Conservation (phyloP, 2,888 invertebrate species). For the Cerastis leucographa region DNA sequence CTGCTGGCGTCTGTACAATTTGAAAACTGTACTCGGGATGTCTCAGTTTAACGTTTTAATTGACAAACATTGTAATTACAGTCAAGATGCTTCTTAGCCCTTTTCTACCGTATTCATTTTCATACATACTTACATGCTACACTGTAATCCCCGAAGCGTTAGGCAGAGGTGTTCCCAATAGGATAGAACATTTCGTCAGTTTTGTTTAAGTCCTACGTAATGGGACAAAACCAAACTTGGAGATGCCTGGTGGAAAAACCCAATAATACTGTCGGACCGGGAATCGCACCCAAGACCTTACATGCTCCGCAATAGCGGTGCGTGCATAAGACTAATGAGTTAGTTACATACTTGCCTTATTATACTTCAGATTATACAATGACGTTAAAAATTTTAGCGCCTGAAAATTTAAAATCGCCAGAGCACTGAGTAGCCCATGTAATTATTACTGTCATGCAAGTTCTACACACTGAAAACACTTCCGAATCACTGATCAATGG, state of each 20-base stretch:
- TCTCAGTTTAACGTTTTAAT: not conserved
- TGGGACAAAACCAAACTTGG: not conserved
- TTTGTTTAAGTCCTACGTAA: not conserved
- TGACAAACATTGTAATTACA: not conserved
- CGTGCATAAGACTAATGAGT: not conserved
- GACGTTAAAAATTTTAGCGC: no score
- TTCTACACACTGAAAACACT: not conserved
- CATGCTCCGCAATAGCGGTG: not conserved
- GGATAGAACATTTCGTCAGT: not conserved
- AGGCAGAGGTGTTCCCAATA: not conserved
- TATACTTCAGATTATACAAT: not conserved
- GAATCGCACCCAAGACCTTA: not conserved
- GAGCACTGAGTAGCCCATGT: not conserved
- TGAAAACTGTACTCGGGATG: conserved; percentile 19
- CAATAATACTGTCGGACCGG: not conserved
- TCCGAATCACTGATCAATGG: not conserved
- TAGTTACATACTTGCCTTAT: not conserved
- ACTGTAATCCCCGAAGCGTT: not conserved
- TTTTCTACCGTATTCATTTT: not conserved
- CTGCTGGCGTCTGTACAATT: not conserved
- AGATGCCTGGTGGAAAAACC: not conserved
- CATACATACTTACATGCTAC: not conserved
- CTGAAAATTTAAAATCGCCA: not conserved
- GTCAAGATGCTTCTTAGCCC: not conserved
- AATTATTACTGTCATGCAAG: not conserved